Evolutionary conservation across 92 coral and sea anemone genomes (phyloP).

Genomic region (Isaurus tuberculatus): DNA sequence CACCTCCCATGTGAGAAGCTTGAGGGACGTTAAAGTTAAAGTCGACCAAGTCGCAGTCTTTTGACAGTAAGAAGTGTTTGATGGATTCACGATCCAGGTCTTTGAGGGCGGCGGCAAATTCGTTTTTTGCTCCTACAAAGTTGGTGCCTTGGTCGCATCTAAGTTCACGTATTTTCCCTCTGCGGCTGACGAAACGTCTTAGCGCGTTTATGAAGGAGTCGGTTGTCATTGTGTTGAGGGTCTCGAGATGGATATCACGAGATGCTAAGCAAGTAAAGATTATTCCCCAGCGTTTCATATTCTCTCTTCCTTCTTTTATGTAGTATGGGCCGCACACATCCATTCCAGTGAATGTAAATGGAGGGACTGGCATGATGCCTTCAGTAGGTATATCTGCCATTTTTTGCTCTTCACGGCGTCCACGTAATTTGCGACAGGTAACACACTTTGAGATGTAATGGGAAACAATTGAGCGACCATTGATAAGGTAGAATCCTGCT

Average conservation of each 20-base stretch:
- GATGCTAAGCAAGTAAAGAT: constrained; percentile 39
- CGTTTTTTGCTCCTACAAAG: constrained; percentile 17
- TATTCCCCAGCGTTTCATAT: constrained; percentile 35
- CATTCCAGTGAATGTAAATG: constrained; percentile 1
- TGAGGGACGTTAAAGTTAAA: constrained; percentile 9
- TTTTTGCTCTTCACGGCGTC: background rate
- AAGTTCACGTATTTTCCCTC: constrained; percentile 25
- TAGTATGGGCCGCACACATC: background rate
- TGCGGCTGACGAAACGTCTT: constrained; percentile 35
- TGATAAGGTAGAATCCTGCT: constrained; percentile 24
- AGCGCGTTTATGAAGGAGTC: constrained; percentile 32
- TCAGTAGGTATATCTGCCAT: constrained; percentile 27
- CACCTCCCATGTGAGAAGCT: constrained; percentile 57
- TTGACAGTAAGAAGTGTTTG: background rate
- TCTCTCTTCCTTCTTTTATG: constrained; percentile 30
- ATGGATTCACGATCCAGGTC: background rate
- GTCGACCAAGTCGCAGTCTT: constrained; percentile 7
- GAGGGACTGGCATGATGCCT: constrained; percentile 21
- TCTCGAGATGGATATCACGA: constrained; percentile 18
- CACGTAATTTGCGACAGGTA: constrained; percentile 11
- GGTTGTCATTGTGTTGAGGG: constrained; percentile 18
- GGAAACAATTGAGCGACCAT: constrained; percentile 17
- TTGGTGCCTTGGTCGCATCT: constrained; percentile 19
- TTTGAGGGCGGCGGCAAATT: background rate
- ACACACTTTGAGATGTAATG: background rate